phyloP scores from a whole-genome alignment of 2,797 vertebrate species.

The Sternarchorhynchus goeldii region DNA sequence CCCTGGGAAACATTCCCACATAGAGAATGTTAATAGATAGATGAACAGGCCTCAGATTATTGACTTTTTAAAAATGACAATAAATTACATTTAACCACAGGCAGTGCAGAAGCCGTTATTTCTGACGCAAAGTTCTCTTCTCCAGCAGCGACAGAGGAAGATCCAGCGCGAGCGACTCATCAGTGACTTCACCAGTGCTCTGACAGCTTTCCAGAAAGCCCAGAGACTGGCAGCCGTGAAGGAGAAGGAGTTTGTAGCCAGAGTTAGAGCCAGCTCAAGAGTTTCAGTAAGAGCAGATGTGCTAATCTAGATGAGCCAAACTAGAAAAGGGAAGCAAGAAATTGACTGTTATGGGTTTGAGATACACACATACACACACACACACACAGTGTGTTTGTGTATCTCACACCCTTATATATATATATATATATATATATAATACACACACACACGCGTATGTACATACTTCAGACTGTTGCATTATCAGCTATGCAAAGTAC shows the following conservation, averaged over 20 bases:
- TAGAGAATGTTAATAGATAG: background rate
- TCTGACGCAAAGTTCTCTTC: background rate
- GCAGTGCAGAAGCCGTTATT: too few species aligned
- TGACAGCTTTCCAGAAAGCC: conserved; percentile 88
- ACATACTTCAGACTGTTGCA: too few species aligned
- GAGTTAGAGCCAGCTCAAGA: conserved; percentile 91
- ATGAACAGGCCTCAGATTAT: background rate
- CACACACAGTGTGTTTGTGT: too few species aligned
- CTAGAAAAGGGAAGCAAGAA: background rate
- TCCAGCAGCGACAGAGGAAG: conserved; percentile 89
- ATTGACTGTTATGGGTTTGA: too few species aligned
- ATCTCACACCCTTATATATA: too few species aligned
- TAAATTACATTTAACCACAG: too few species aligned
- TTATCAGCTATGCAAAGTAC: too few species aligned
- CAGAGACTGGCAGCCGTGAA: conserved; percentile 90
- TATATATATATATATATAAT: too few species aligned
- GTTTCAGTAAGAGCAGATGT: conserved; percentile 82
- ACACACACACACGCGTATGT: too few species aligned
- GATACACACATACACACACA: too few species aligned
- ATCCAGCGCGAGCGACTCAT: conserved; percentile 92
- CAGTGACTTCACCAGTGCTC: conserved; percentile 87
- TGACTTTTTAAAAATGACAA: background rate
- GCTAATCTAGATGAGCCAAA: background rate
- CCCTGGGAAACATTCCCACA: too few species aligned
- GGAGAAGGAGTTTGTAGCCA: conserved; percentile 92